phyloP scores from a whole-genome alignment of 92 coral and sea anemone species.

The Plumapathes pennacea region DNA sequence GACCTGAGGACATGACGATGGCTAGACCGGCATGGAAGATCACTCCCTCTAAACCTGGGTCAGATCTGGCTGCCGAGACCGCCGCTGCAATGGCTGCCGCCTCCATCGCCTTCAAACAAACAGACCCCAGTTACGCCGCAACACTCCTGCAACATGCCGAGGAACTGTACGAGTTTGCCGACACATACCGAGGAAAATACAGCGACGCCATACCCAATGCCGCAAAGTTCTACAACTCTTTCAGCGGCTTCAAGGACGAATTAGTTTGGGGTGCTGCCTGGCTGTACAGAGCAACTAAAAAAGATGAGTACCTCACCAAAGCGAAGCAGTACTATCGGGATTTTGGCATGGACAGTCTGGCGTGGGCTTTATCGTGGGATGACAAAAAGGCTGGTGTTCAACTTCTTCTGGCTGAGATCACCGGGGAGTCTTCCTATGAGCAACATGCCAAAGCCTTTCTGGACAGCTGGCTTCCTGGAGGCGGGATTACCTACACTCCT shows the following conservation, averaged over 20 bases:
- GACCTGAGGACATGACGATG: constrained; percentile 96
- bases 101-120: constrained; percentile 65
- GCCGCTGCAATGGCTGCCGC: constrained; percentile 94
- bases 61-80: constrained; percentile 89
- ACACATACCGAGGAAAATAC: constrained; percentile 71
- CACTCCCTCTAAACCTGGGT: constrained; percentile 67
- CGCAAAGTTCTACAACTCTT: constrained; percentile 58
- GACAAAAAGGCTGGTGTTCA: constrained; percentile 69
- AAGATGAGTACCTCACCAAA: constrained; percentile 34
- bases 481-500: constrained; percentile 54
- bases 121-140: constrained; percentile 49
- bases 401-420: constrained; percentile 51
- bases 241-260: constrained; percentile 69
- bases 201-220: constrained; percentile 79
- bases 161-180: constrained; percentile 78
- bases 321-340: constrained; percentile 54
- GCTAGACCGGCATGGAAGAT: constrained; percentile 82
- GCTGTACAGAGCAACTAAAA: constrained; percentile 74
- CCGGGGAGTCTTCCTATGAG: constrained; percentile 28
- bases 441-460: constrained; percentile 20
- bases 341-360: constrained; percentile 21
- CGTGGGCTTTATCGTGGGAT: constrained; percentile 74
- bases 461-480: constrained; percentile 65
- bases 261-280: constrained; percentile 95
- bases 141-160: constrained; percentile 67